Base-by-base conservation (phyloP, 2,113 vertebrate genomes). In the Trematomus loennbergii region DNA sequence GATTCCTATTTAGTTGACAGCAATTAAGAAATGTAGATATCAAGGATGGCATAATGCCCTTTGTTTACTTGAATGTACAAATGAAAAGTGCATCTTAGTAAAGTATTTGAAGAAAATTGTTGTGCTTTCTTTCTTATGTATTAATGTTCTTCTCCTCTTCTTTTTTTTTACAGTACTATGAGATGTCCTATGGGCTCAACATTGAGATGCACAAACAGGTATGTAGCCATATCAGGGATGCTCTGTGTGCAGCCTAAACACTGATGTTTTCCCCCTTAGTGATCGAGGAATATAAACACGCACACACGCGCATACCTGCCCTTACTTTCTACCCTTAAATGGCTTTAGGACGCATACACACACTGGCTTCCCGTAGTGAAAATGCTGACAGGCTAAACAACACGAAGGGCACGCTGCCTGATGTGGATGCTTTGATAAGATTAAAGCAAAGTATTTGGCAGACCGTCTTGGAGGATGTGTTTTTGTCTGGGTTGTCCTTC, bases 191-290 rank as follows among this genome's bases (percentile, higher is more conserved):
- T 5, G 97, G 97, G 69, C 95, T 98, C 93, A 98, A 98, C 90
- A 98, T 98, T 86, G 97, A 98, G 89, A 97, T 98, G 97, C 97
- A 98, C 94, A 98, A 98, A 91, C 97, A 98, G 97, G 97, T 98
- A 95, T 96, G 96, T 93, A 76, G 72, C 73, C 82, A 81, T 83
- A 87, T 87, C 85, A 87, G 66, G 59, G 69, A 61, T 66, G 20
- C 40, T 88, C 33, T 85, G 83, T 91, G 65, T 90, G 60, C 65
- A 90, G 79, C 66, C 81, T 79, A 87, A 91, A 87, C 82, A 81
- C 16, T 22, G 29, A 8, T 73, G 59, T 58, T 20, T 8, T 25
- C 11, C 29, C 49, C 74, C 17, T 17, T 25, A 48, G 79, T 89
- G 76, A 82, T 50, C 84, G 46, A 72, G 69, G 71, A 79, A 72